Evolutionary conservation across 2,113 vertebrate species (phyloP).

Genomic region (Gnathonemus longibarbis): DNA sequence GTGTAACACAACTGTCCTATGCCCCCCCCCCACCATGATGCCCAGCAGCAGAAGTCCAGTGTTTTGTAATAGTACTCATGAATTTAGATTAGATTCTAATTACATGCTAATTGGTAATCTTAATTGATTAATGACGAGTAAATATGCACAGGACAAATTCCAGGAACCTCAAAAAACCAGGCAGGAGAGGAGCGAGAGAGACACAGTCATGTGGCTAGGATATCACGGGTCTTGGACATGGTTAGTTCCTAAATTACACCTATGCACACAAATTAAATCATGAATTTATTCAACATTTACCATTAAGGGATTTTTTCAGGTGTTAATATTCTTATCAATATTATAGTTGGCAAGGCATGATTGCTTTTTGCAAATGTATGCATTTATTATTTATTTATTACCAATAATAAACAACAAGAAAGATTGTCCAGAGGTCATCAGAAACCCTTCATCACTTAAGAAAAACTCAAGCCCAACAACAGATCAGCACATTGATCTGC

Average conservation of each 20-base stretch:
- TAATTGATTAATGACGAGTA: conserved; percentile 24
- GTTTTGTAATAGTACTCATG: conserved; percentile 6
- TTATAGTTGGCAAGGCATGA: too few relatives aligned
- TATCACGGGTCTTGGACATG: neutral
- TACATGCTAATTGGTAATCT: conserved; percentile 9
- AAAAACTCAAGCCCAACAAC: too few relatives aligned
- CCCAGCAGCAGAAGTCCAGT: neutral
- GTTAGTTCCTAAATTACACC: neutral
- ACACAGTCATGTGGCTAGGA: neutral
- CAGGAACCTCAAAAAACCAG: neutral
- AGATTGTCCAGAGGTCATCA: too few relatives aligned
- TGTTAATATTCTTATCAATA: too few relatives aligned
- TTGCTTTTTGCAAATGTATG: too few relatives aligned
- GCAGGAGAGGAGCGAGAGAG: neutral
- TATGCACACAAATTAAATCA: neutral
- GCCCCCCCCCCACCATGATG: neutral
- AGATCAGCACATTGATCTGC: too few relatives aligned
- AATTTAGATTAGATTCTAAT: conserved; percentile 22
- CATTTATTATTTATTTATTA: too few relatives aligned
- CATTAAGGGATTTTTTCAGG: too few relatives aligned
- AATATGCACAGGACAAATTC: neutral
- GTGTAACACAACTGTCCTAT: neutral
- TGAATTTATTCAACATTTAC: too few relatives aligned
- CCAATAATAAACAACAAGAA: too few relatives aligned
- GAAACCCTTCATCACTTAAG: too few relatives aligned